Conservation (phyloP, 2,797 vertebrate species). For the Ambastaia sidthimunki region DNA sequence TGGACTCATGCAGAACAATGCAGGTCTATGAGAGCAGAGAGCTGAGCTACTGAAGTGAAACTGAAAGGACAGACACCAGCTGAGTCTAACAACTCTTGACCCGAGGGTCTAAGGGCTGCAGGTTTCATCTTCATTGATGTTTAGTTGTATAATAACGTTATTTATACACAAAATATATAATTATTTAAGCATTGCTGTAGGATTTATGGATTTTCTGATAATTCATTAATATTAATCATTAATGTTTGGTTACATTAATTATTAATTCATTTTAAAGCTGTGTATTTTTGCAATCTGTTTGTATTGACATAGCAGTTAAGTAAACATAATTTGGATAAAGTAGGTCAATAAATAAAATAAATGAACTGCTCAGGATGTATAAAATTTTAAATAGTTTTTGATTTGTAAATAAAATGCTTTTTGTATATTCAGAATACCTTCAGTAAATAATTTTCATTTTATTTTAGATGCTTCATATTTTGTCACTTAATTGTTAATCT, state of each 20-base stretch:
- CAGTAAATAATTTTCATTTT: too few relatives aligned
- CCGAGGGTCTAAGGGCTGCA: slow-evolving; percentile 28
- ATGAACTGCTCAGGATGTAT: neutral
- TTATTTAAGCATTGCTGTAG: too few relatives aligned
- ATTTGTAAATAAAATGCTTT: too few relatives aligned
- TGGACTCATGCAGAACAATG: slow-evolving; percentile 49
- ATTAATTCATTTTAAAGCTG: too few relatives aligned
- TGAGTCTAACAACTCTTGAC: slow-evolving; percentile 28
- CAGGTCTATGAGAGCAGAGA: slow-evolving; percentile 40
- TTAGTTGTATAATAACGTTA: slow-evolving; percentile 9
- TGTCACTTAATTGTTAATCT: too few relatives aligned
- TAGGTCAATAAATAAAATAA: neutral
- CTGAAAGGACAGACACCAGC: slow-evolving; percentile 29
- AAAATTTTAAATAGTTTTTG: too few relatives aligned
- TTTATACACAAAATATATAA: slow-evolving; percentile 1
- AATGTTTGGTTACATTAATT: neutral
- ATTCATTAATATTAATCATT: neutral
- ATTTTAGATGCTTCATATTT: too few relatives aligned
- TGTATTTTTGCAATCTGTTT: too few relatives aligned
- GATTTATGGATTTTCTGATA: too few relatives aligned
- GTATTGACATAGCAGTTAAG: too few relatives aligned
- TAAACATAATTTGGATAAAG: too few relatives aligned
- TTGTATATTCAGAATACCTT: too few relatives aligned
- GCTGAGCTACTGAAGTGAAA: slow-evolving; percentile 31
- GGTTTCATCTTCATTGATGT: slow-evolving; percentile 6